phyloP scores from a whole-genome alignment of 2,888 invertebrate species.

The Venusia cambrica region DNA sequence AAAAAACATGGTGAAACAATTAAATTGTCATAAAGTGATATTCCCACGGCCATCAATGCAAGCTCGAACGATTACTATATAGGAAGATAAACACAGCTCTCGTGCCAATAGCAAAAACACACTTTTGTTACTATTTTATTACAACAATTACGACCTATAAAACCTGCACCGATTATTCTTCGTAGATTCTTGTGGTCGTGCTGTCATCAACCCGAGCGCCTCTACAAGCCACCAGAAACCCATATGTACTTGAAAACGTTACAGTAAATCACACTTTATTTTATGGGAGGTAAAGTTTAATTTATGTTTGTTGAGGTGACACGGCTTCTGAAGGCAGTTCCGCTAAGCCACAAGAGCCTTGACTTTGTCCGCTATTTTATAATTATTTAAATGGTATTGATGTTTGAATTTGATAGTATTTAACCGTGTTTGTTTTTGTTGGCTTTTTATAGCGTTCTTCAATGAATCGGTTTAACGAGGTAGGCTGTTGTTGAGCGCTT shows the following conservation, averaged over 20 bases:
- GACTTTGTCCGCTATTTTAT: conserved; percentile 49
- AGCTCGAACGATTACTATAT: conserved; percentile 60
- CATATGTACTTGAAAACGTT: conserved; percentile 35
- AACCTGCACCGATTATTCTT: conserved; percentile 76
- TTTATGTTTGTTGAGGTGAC: conserved; percentile 31
- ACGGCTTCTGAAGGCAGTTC: conserved; percentile 39
- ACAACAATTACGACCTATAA: conserved; percentile 80
- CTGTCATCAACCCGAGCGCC: conserved; percentile 63
- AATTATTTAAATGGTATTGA: conserved; percentile 21
- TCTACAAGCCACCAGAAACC: conserved; percentile 45
- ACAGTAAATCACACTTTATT: conserved; percentile 48
- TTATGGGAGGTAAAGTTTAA: conserved; percentile 37
- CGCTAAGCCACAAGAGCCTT: conserved; percentile 36
- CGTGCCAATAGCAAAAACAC: conserved; percentile 75
- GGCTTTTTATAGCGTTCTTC: conserved; percentile 16
- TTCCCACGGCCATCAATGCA: conserved; percentile 69
- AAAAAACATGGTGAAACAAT: conserved; percentile 58
- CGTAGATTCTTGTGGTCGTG: conserved; percentile 71
- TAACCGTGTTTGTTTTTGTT: conserved; percentile 18
- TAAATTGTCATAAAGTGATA: conserved; percentile 66
- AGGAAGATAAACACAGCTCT: conserved; percentile 72
- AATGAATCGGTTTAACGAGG: conserved; percentile 18
- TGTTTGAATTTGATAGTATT: conserved; percentile 16
- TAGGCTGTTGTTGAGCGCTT: too few relatives aligned
- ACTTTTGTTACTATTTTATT: conserved; percentile 80